Evolutionary conservation across 2,797 vertebrate species (phyloP).

Genomic region (Numenius phaeopus): DNA sequence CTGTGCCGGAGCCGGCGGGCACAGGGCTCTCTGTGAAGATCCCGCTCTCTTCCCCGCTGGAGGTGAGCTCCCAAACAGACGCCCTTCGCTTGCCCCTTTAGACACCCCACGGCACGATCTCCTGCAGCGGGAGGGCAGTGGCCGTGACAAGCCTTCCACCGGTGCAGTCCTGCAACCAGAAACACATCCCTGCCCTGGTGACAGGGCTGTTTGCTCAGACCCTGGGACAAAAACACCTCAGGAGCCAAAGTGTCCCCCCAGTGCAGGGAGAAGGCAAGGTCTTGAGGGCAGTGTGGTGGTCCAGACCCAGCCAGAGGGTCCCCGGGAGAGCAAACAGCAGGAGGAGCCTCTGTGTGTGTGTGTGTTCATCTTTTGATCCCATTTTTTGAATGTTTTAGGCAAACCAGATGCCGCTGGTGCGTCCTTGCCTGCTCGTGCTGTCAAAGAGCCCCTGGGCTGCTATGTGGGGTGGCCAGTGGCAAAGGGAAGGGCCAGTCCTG

Average conservation of each 20-base stretch:
- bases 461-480: rapidly evolving
- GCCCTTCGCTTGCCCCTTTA: not conserved
- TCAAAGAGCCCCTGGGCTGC: not conserved
- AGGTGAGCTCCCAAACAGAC: not conserved
- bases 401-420: not conserved
- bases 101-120: not conserved
- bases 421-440: not conserved
- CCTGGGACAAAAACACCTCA: not conserved
- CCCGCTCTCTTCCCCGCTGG: rapidly evolving
- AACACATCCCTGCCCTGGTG: not conserved
- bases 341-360: not conserved
- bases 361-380: not conserved
- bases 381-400: not conserved
- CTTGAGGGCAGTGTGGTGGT: not conserved
- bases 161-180: not conserved
- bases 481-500: not conserved
- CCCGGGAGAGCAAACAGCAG: not conserved
- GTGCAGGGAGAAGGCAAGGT: not conserved
- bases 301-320: not conserved
- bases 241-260: not conserved
- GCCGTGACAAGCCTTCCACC: not conserved
- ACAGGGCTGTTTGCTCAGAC: not conserved
- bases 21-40: not conserved
- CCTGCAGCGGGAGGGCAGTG: not conserved
- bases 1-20: not conserved